These are phyloP conservation scores for Rhynchonycteris naso DNA, from an alignment of 2,797 vertebrate genomes.

Conservation along the genomic window DNA sequence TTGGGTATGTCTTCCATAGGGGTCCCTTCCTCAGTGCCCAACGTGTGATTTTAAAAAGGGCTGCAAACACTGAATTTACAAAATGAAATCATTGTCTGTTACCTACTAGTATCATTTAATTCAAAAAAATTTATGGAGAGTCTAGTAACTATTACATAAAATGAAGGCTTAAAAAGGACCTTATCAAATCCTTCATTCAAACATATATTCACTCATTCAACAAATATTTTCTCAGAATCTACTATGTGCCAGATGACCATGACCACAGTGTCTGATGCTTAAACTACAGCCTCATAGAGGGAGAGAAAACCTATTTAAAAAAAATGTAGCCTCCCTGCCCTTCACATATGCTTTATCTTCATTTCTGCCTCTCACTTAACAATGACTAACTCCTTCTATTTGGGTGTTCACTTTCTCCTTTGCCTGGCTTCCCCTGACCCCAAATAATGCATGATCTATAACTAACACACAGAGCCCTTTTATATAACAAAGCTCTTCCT, in stretches of 20 bases:
- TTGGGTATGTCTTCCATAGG: background rate
- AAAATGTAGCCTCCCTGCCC: background rate
- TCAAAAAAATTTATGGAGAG: conserved; percentile 31
- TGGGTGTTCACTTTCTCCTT: background rate
- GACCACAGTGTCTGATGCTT: background rate
- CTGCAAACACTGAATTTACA: background rate
- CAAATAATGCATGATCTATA: conserved; percentile 47
- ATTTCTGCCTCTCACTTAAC: conserved; percentile 48
- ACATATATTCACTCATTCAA: background rate
- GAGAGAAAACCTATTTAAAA: background rate
- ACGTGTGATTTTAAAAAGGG: background rate
- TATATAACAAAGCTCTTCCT: conserved; percentile 40
- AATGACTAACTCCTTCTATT: conserved; percentile 13
- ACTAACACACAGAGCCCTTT: conserved; percentile 10
- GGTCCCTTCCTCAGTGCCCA: background rate
- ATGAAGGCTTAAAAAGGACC: background rate
- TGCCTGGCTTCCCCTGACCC: conserved; percentile 8
- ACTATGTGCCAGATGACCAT: background rate
- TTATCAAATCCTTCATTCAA: conserved; percentile 20
- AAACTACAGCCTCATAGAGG: background rate
- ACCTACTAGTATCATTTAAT: background rate
- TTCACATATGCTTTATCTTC: background rate
- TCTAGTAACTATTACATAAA: background rate
- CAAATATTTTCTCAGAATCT: background rate
- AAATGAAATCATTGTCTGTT: background rate